Percentiles rank a stretch among this genome's conserved stretches.
Conservation (phyloP, 2,888 invertebrate genomes). For the Phoenoteleia sp. region DNA sequence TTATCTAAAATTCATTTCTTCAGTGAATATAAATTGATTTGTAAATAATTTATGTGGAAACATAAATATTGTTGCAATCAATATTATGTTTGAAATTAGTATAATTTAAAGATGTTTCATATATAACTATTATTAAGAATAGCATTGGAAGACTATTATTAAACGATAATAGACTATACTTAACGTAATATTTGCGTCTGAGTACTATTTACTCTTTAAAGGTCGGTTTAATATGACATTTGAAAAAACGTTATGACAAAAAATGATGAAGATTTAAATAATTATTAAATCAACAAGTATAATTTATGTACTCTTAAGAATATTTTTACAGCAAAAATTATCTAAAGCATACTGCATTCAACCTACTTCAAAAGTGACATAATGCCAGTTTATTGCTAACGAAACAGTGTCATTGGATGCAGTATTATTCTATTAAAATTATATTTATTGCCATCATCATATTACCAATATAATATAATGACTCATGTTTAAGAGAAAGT, state of each 20-base stretch:
- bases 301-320: too few relatives aligned
- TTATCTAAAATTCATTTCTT: conserved; percentile 29
- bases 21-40: conserved; percentile 11
- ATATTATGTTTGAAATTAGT: conserved; percentile 12
- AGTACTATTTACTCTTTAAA: conserved; percentile 52
- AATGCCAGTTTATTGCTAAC: not conserved
- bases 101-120: conserved; percentile 13
- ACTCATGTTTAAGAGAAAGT: conserved; percentile 21
- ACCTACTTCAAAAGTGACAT: conserved; percentile 8
- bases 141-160: conserved; percentile 45
- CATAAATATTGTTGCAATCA: conserved; percentile 17
- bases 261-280: too few relatives aligned
- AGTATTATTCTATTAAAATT: conserved; percentile 29
- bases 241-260: too few relatives aligned
- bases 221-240: too few relatives aligned
- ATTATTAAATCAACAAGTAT: too few relatives aligned
- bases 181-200: conserved; percentile 38
- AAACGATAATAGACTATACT: conserved; percentile 33
- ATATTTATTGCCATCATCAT: conserved; percentile 48
- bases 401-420: conserved; percentile 34
- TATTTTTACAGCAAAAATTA: too few relatives aligned
- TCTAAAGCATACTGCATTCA: too few relatives aligned
- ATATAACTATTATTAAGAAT: conserved; percentile 39
- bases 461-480: conserved; percentile 31
- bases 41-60: not conserved